Conservation (phyloP, 2,113 vertebrate genomes). For the Hippocampus zosterae region DNA sequence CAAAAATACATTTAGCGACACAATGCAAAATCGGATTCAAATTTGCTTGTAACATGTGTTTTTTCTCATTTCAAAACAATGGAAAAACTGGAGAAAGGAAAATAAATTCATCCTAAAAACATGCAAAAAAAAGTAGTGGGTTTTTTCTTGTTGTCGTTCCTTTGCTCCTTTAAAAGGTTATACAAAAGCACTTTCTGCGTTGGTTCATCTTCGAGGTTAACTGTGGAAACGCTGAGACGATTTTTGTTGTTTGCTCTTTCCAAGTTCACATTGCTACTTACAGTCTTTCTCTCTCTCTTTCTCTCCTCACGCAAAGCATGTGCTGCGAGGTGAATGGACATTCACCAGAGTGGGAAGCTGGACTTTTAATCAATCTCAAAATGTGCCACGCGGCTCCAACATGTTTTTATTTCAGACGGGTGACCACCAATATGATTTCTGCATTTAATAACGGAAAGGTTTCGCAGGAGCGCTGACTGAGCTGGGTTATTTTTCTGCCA, state of each 20-base stretch:
- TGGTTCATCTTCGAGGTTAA: constrained; percentile 74
- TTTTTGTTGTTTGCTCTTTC: constrained; percentile 77
- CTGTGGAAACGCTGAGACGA: constrained; percentile 80
- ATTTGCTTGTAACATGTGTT: too few relatives aligned
- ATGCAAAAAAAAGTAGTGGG: neutral
- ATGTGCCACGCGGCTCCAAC: constrained; percentile 72
- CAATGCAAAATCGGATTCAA: too few relatives aligned
- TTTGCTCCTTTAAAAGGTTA: neutral
- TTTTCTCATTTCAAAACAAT: too few relatives aligned
- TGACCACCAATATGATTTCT: constrained; percentile 67
- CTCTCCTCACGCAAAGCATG: constrained; percentile 82
- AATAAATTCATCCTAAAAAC: neutral
- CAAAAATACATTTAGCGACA: too few relatives aligned
- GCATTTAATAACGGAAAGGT: constrained; percentile 35
- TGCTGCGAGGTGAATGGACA: constrained; percentile 77
- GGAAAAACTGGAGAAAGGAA: neutral
- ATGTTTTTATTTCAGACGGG: constrained; percentile 75
- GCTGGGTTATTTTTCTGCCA: constrained; percentile 37
- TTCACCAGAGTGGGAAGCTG: constrained; percentile 86
- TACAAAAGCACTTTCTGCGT: constrained; percentile 42
- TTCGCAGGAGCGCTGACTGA: constrained; percentile 48
- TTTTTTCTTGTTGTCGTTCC: neutral
- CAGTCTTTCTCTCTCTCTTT: constrained; percentile 38
- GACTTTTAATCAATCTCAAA: constrained; percentile 83
- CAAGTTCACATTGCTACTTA: constrained; percentile 70